Evolutionary conservation across 2,888 invertebrate species (phyloP).

Genomic region (Dynastes grantii): DNA sequence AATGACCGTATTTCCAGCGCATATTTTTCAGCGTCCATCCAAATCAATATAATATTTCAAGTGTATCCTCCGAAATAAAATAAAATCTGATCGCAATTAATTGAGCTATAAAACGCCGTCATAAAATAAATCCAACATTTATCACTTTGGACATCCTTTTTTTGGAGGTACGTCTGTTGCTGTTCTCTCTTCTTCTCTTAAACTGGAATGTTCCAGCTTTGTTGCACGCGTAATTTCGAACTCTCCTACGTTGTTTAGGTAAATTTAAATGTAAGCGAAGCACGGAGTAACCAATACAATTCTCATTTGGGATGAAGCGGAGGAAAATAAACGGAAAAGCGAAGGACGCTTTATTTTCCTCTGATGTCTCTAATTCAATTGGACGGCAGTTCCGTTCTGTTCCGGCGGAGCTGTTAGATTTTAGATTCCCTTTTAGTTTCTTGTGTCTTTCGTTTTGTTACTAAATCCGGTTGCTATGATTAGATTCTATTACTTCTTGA

Average conservation of each 20-base stretch:
- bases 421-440: too few relatives aligned
- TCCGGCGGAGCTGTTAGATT: background rate
- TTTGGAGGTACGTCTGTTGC: background rate
- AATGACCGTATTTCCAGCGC: background rate
- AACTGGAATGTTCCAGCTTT: background rate
- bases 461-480: too few relatives aligned
- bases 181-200: background rate
- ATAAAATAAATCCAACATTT: constrained; percentile 43
- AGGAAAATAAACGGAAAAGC: constrained; percentile 6
- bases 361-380: constrained; percentile 13
- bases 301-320: background rate
- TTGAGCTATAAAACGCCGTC: constrained; percentile 39
- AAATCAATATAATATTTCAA: constrained; percentile 41
- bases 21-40: constrained; percentile 1
- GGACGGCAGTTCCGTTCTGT: background rate
- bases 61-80: constrained; percentile 42
- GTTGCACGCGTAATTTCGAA: constrained; percentile 2
- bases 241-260: background rate
- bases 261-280: constrained; percentile 29
- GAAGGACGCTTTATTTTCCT: constrained; percentile 3
- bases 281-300: constrained; percentile 23
- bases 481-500: too few relatives aligned
- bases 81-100: constrained; percentile 44
- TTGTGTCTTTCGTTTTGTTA: too few relatives aligned
- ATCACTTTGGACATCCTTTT: constrained; percentile 1